Conservation (phyloP, 2,113 vertebrate species). For the Psammodynastes pulverulentus region DNA sequence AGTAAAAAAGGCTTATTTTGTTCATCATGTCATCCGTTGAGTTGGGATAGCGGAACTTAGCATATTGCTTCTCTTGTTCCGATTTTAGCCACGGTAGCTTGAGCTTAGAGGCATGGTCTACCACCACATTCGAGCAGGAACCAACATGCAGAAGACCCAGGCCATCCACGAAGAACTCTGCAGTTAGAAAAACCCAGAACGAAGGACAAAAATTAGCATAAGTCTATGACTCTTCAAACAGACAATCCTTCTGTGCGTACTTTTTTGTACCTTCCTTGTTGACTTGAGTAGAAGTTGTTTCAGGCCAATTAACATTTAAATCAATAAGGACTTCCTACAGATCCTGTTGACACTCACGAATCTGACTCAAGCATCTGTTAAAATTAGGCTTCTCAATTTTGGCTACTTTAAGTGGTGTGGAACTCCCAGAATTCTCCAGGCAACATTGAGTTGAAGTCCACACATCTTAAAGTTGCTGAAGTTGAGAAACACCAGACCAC, state of each 20-base stretch:
- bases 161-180: constrained; percentile 90
- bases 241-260: background rate
- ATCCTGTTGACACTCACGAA: background rate
- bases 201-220: background rate
- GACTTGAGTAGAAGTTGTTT: background rate
- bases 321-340: background rate
- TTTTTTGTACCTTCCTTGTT: background rate
- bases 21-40: constrained; percentile 56
- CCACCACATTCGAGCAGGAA: constrained; percentile 82
- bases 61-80: constrained; percentile 72
- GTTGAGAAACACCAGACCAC: background rate
- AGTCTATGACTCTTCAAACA: background rate
- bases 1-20: constrained; percentile 74
- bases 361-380: background rate
- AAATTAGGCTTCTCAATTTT: background rate
- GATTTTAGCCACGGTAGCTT: constrained; percentile 79
- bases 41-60: constrained; percentile 79
- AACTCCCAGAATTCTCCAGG: background rate
- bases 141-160: constrained; percentile 83
- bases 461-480: background rate
- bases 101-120: constrained; percentile 88
- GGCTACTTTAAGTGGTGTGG: background rate
- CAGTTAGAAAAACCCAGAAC: background rate
- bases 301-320: background rate
- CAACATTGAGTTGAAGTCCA: background rate